Evolutionary conservation across 2,113 vertebrate genomes (phyloP).

Genomic region (Paralichthys olivaceus): DNA sequence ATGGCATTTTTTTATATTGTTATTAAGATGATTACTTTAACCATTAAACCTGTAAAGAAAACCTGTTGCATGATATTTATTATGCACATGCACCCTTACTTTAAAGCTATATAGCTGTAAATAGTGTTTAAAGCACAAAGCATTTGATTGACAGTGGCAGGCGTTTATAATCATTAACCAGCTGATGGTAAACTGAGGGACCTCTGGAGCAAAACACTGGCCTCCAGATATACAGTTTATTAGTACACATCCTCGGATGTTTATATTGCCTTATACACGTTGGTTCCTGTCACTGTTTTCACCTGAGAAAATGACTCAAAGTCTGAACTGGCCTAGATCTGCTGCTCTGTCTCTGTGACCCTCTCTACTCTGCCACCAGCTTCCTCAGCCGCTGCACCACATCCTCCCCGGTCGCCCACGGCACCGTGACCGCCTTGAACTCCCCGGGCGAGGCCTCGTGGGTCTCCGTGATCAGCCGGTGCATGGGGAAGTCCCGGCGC

Average conservation of each 20-base stretch:
- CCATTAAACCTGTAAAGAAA: background rate
- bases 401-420: conserved; percentile 89
- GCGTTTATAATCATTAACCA: conserved; percentile 39
- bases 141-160: background rate
- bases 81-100: background rate
- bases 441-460: conserved; percentile 85
- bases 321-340: background rate
- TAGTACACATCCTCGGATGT: background rate
- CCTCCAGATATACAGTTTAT: background rate
- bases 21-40: background rate
- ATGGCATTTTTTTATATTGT: conserved; percentile 1
- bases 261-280: conserved; percentile 32
- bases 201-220: conserved; percentile 15
- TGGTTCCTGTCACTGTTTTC: conserved; percentile 7
- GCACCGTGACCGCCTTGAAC: conserved; percentile 88
- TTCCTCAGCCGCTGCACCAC: conserved; percentile 88
- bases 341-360: background rate
- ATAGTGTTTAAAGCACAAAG: background rate
- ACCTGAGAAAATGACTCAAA: conserved; percentile 54
- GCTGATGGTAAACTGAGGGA: conserved; percentile 17
- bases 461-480: conserved; percentile 88
- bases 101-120: background rate
- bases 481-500: conserved; percentile 92
- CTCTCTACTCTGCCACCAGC: conserved; percentile 77
- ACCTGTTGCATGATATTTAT: background rate